phyloP scores from a whole-genome alignment of 2,113 vertebrate species.

The Mormoops blainvillei region DNA sequence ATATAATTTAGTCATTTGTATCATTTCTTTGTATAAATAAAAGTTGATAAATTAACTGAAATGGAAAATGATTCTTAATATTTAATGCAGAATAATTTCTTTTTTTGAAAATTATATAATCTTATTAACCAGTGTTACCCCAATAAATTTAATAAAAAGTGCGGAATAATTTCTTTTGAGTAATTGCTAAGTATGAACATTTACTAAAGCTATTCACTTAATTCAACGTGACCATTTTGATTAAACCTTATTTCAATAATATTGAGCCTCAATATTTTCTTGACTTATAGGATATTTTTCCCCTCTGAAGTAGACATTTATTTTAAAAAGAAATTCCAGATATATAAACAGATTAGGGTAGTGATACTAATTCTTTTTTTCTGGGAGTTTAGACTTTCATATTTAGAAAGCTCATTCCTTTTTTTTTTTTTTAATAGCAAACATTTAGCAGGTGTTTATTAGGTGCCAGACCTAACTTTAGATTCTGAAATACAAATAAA shows the following conservation, averaged over 20 bases:
- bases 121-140: too few species aligned
- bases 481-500: constrained; percentile 2
- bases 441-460: not conserved
- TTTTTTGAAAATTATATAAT: too few species aligned
- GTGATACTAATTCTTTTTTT: not conserved
- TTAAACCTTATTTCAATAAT: constrained; percentile 36
- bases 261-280: constrained; percentile 30
- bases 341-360: not conserved
- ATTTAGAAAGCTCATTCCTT: constrained; percentile 5
- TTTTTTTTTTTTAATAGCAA: not conserved
- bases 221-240: constrained; percentile 21
- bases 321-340: constrained; percentile 47
- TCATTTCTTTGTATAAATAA: constrained; percentile 57
- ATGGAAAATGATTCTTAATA: constrained; percentile 6
- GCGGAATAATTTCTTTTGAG: constrained; percentile 9
- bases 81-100: not conserved
- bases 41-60: constrained; percentile 49
- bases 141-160: too few species aligned
- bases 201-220: not conserved
- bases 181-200: constrained; percentile 23
- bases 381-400: not conserved
- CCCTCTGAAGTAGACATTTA: constrained; percentile 42
- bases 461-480: not conserved
- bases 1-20: constrained; percentile 45
- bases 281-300: not conserved